Conservation (phyloP, 2,888 invertebrate genomes). For the Drosophila affinis region DNA sequence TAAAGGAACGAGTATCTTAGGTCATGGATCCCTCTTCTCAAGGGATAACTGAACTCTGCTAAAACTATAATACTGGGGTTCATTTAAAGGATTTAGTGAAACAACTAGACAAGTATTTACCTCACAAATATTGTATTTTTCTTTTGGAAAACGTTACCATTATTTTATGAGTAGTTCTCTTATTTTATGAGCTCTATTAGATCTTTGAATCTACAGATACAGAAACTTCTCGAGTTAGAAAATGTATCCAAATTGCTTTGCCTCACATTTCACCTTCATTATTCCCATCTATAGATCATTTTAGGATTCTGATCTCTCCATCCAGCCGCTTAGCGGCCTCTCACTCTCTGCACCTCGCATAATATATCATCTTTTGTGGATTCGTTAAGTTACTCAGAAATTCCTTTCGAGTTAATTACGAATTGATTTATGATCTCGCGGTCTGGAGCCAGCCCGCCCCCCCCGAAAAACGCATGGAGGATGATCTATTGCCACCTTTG, state of each 20-base stretch:
- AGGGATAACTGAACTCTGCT: background rate
- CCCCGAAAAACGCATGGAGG: conserved; percentile 1
- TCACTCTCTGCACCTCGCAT: background rate
- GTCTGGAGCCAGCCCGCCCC: conserved; percentile 1
- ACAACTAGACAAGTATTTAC: background rate
- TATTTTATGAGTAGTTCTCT: too few species aligned
- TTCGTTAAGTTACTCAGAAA: background rate
- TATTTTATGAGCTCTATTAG: too few species aligned
- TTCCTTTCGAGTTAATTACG: conserved; percentile 56
- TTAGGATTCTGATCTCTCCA: background rate
- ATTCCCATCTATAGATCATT: background rate
- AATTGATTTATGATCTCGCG: conserved; percentile 67
- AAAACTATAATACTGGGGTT: background rate
- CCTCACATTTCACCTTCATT: background rate
- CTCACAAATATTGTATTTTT: too few species aligned
- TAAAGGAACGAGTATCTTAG: too few species aligned
- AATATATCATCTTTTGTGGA: conserved; percentile 28
- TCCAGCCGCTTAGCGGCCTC: background rate
- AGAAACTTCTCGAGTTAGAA: background rate
- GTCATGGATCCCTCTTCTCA: background rate
- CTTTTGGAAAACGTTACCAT: too few species aligned
- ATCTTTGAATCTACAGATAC: too few species aligned
- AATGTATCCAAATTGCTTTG: background rate
- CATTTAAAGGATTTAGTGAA: background rate
- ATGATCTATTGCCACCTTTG: conserved; percentile 63